phyloP scores from a whole-genome alignment of 2,113 vertebrate species.

The Pluvialis apricaria region DNA sequence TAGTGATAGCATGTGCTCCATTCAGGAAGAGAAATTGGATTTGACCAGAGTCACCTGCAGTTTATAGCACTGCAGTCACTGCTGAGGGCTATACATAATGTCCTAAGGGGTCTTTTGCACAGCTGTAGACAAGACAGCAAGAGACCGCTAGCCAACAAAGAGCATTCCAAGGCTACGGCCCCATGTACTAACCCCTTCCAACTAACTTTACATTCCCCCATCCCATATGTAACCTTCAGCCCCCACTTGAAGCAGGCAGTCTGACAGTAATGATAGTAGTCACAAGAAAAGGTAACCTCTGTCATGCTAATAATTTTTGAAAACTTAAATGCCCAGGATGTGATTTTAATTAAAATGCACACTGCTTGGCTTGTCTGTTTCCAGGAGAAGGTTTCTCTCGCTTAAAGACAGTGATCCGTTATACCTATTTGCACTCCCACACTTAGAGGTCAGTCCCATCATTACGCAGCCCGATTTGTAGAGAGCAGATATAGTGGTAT shows the following conservation, averaged over 20 bases:
- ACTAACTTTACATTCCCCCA: slow-evolving; percentile 55
- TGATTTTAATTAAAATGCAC: slow-evolving; percentile 80
- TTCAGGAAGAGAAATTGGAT: slow-evolving; percentile 57
- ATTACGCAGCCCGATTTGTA: slow-evolving; percentile 15
- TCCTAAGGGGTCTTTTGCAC: slow-evolving; percentile 47
- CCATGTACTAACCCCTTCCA: slow-evolving; percentile 49
- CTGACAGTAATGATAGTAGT: slow-evolving; percentile 79
- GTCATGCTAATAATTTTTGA: slow-evolving; percentile 80
- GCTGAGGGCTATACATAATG: slow-evolving; percentile 5
- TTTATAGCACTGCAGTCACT: slow-evolving; percentile 61
- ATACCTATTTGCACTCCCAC: neutral
- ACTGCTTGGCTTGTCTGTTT: slow-evolving; percentile 64
- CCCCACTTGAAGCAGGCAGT: slow-evolving; percentile 60
- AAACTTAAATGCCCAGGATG: slow-evolving; percentile 77
- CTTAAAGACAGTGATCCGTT: neutral
- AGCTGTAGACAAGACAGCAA: slow-evolving; percentile 66
- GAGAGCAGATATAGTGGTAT: neutral
- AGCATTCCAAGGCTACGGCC: slow-evolving; percentile 25
- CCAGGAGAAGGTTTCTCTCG: slow-evolving; percentile 44
- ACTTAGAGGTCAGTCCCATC: neutral
- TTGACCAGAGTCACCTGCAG: slow-evolving; percentile 77
- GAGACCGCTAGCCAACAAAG: slow-evolving; percentile 40
- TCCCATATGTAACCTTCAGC: slow-evolving; percentile 81
- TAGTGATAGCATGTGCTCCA: slow-evolving; percentile 14
- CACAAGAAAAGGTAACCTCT: slow-evolving; percentile 74